Conservation (phyloP, 2,797 vertebrate species). For the Cheracebus regulus region DNA sequence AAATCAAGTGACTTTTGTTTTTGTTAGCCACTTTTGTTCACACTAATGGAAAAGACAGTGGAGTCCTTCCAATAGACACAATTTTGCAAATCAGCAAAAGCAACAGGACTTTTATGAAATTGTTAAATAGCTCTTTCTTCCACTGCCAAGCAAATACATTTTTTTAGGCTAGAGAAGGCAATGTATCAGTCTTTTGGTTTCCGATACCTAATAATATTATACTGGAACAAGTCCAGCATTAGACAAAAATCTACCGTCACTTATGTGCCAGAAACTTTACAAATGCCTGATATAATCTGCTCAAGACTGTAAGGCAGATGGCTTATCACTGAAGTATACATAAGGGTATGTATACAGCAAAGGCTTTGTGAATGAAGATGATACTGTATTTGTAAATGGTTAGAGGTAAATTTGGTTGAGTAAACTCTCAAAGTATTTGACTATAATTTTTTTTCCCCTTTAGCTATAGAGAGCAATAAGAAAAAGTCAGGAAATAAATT, state of each 20-base stretch:
- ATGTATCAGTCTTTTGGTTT: neutral
- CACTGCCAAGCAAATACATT: neutral
- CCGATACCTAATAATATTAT: neutral
- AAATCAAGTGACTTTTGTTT: neutral
- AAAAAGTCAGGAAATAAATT: constrained; percentile 14
- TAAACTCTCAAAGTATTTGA: neutral
- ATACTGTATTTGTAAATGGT: neutral
- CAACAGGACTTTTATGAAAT: neutral
- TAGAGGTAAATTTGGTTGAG: neutral
- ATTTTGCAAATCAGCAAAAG: constrained; percentile 10
- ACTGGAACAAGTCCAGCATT: neutral
- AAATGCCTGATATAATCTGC: neutral
- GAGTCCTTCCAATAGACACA: neutral
- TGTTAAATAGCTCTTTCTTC: neutral
- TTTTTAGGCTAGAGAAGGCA: neutral
- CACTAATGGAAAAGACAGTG: neutral
- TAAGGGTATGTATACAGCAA: neutral
- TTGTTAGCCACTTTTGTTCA: neutral
- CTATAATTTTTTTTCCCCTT: neutral
- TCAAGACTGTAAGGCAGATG: neutral
- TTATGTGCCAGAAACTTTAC: neutral
- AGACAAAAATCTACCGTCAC: neutral
- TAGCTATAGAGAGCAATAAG: neutral
- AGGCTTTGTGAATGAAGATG: constrained; percentile 10
- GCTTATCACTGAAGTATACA: neutral